Evolutionary conservation across 2,113 vertebrate species (phyloP), one percentile per base, ranked within the genome.

Genomic region (Leucoraja erinaceus): DNA sequence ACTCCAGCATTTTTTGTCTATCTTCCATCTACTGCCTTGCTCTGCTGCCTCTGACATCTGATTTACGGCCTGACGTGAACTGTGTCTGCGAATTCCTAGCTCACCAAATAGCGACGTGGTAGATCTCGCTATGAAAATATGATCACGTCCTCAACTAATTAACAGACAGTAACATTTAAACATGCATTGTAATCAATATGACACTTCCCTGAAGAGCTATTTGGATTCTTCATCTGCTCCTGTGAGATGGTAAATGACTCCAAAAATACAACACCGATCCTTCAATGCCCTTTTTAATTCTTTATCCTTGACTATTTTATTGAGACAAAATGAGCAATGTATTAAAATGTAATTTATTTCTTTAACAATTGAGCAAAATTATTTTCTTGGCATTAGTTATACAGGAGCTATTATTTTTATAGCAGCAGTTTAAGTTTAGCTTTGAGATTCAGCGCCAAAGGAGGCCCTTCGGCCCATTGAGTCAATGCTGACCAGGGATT

Each of bases 291-390:
- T 88, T 63, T n/a, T 61, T 88, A 14, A 7, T 63, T 63, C 3
- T 20, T 22, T 63, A 47, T 88, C 59, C 18, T 63, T 28, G 31
- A 18, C 28, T 63, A 20, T 63, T 84, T 63, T 31, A 88, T 66
- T 83, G 47, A 83, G 59, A 61, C 20, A 22, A 91, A 74, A 7
- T 22, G 10, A 54, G 31, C n/a, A 68, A 91, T 47, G 9, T 28
- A 54, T 91, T 68, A 90, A 22, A 16, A 90, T 14, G 22, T 90
- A 91, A 91, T 74, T 28, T 91, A 72, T 22, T 72, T 72, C 66
- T 91, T 47, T 28, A 72, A 66, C 88, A 91, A 22, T 74, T 91
- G 18, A 4, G 18, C 5, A 72, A 91, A 91, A 9, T 16, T 74
- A 54, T 4, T 8, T 72, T 72, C 22, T 47, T 72, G 33, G 18